A percentile compares a stretch with the other conserved stretches of the same genome.
phyloP scores from a whole-genome alignment of 2,113 vertebrate species.

The Amphiprion percula region DNA sequence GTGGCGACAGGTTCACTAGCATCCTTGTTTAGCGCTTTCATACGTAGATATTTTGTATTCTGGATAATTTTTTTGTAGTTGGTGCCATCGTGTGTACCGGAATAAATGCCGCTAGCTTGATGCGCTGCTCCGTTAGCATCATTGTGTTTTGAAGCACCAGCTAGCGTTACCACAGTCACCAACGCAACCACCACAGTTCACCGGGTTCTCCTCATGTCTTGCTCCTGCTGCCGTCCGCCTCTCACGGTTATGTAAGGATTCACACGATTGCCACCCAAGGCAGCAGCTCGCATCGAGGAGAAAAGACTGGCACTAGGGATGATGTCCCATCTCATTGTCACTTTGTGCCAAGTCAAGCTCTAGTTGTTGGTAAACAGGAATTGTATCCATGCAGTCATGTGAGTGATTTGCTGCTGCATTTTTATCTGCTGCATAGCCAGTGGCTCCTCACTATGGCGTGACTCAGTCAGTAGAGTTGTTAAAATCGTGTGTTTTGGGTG shows the following conservation, averaged over 20 bases:
- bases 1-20: slow-evolving; percentile 12
- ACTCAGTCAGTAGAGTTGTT: neutral
- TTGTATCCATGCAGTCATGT: slow-evolving; percentile 46
- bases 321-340: slow-evolving; percentile 18
- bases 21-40: fast-evolving
- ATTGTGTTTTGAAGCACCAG: neutral
- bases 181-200: neutral
- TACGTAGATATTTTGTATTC: neutral
- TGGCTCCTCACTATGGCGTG: slow-evolving; percentile 11
- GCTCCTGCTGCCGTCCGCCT: slow-evolving; percentile 28
- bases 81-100: no score
- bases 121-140: neutral
- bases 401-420: slow-evolving; percentile 12
- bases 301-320: slow-evolving; percentile 29
- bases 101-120: neutral
- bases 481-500: neutral
- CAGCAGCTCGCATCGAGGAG: slow-evolving; percentile 26
- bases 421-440: neutral
- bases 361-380: slow-evolving; percentile 46
- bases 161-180: neutral
- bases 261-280: slow-evolving; percentile 1
- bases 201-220: slow-evolving; percentile 7
- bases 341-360: slow-evolving; percentile 10
- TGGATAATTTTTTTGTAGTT: neutral
- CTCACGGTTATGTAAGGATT: slow-evolving; percentile 43